Evolutionary conservation across 2,113 vertebrate genomes (phyloP), one percentile per base, ranked within the genome.

Genomic region (Pelecanus crispus): DNA sequence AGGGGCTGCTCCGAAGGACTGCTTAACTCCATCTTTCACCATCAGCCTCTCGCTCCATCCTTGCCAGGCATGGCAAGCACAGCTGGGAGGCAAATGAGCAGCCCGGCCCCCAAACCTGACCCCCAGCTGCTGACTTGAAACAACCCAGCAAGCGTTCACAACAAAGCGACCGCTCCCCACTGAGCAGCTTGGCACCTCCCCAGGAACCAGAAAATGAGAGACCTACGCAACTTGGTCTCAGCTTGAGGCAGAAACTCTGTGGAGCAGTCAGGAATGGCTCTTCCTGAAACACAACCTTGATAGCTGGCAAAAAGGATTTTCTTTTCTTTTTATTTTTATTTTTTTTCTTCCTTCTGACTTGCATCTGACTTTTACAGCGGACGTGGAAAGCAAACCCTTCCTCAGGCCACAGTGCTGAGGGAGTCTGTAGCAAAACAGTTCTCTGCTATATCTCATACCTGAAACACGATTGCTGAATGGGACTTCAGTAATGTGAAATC

Each of bases 171-270:
- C 3, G 2, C 26, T 53, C 36, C 61, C 44, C 59, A 42, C 25
- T 2, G 0, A 78, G 45, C 13, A 10, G 42, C 70, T 77, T 58
- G 20, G 40, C 42, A 31, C 17, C 58, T 56, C 32, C 38, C 38
- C 77, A 25, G 62, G 34, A 85, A 68, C 22, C 26, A 90, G 58
- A 68, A 66, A 58, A 62, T 1, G 9, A 66, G 15, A 56, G 8
- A 42, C 16, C 32, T 47, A 25, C 3, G 3, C 0, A 0, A 29
- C 58, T 3, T 13, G 11, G 47, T 31, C 49, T 47, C 70, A 73
- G 74, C 40, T 38, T 58, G 28, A 81, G 18, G 53, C 18, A 28
- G 68, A 53, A 92, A 47, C 26, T 94, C 40, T 66, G 40, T 3
- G 2, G 40, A 73, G 44, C 1, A 2, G 6, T 38, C 18, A 38